Conservation (phyloP, 2,888 invertebrate species). For the Hirtodrosophila histrioides region DNA sequence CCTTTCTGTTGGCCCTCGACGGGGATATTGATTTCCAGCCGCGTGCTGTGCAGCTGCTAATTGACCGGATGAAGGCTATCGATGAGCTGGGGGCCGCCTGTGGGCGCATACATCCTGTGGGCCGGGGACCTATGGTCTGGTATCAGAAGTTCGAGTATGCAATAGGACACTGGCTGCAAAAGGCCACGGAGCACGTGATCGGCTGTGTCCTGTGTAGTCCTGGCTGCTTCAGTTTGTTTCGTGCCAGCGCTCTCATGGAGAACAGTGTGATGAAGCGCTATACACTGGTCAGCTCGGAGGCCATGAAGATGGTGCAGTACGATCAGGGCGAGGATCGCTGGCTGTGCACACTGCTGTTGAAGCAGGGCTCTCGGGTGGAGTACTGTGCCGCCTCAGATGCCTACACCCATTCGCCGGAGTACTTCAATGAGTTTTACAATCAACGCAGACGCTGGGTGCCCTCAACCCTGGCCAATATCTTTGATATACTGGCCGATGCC, state of each 20-base stretch:
- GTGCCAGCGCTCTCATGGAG: constrained; percentile 95
- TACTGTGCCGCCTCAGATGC: constrained; percentile 98
- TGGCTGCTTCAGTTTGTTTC: constrained; percentile 95
- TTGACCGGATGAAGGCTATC: constrained; percentile 94
- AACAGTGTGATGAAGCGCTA: constrained; percentile 95
- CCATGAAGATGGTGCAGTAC: constrained; percentile 94
- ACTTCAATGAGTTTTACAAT: constrained; percentile 96
- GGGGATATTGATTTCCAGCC: constrained; percentile 96
- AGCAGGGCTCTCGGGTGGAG: constrained; percentile 95
- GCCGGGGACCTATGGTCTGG: constrained; percentile 92
- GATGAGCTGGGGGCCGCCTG: constrained; percentile 93
- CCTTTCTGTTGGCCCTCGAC: constrained; percentile 92
- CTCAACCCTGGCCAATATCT: constrained; percentile 97
- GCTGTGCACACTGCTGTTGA: constrained; percentile 95
- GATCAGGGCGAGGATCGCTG: constrained; percentile 99
- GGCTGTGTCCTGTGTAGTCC: constrained; percentile 96
- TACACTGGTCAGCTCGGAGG: constrained; percentile 90
- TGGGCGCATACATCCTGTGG: constrained; percentile 95
- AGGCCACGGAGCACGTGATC: constrained; percentile 95
- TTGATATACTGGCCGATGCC: constrained; percentile 92
- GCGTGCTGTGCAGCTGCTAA: constrained; percentile 89
- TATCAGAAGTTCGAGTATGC: constrained; percentile 96
- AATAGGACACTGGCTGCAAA: constrained; percentile 96
- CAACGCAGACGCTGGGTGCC: constrained; percentile 98
- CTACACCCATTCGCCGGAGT: constrained; percentile 96